These are phyloP conservation scores for Lasioglossum zephyrum DNA, from an alignment of 2,888 invertebrate genomes.

Conservation along the genomic window DNA sequence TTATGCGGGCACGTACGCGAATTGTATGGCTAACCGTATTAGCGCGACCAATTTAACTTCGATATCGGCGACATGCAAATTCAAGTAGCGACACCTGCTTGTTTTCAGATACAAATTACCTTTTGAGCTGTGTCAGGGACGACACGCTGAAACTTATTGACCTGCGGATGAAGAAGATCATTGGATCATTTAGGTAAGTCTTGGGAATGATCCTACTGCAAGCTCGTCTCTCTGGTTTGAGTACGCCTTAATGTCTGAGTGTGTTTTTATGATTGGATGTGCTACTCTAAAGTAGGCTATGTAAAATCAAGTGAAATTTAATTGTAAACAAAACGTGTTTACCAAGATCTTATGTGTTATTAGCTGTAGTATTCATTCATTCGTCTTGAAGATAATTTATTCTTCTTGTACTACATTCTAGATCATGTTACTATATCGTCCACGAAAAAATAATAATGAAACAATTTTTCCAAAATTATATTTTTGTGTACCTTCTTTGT, in stretches of 20 bases:
- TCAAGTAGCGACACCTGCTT: slow-evolving; percentile 67
- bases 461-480: no score
- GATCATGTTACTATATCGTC: no score
- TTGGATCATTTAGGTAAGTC: slow-evolving; percentile 94
- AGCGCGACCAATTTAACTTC: slow-evolving; percentile 52
- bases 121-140: slow-evolving; percentile 97
- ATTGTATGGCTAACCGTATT: slow-evolving; percentile 47
- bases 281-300: background rate
- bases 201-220: background rate
- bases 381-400: no score
- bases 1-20: slow-evolving; percentile 32
- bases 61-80: slow-evolving; percentile 46
- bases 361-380: no score
- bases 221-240: background rate
- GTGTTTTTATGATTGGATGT: background rate
- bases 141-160: slow-evolving; percentile 98
- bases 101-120: slow-evolving; percentile 93
- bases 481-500: no score
- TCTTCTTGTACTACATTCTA: no score
- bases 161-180: slow-evolving; percentile 96
- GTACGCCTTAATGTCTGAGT: background rate
- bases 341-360: no score
- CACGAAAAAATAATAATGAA: no score
- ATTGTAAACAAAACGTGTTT: no score
- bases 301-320: no score